Base-by-base conservation (phyloP, 2,113 vertebrate species). In the Argyrosomus japonicus region DNA sequence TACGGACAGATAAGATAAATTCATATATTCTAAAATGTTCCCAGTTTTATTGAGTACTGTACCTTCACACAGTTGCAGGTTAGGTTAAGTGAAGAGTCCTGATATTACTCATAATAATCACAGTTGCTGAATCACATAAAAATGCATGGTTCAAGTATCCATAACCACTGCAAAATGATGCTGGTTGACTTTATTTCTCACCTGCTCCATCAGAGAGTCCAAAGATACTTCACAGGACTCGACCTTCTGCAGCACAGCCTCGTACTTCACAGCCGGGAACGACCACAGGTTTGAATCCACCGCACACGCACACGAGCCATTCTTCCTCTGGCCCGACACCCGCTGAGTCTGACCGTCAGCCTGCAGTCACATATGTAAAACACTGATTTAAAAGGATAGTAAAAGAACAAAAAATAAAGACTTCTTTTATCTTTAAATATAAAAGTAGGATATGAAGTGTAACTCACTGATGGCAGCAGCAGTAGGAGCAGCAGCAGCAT, bases 261-360 rank as follows among this genome's bases (percentile, higher is more conserved):
- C 83, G n/a, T 91, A 96, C 63, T 68, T 77, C 36, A 25, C 15
- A 3, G 70, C 79, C 7, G 95, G 95, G 57, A 96, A 95, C 0
- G 60, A 68, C 94, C 94, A 95, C 56, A 51, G 2, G 8, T 29
- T 79, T 61, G 88, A 74, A 81, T 93, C 78, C 43, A 95, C 87
- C 12, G 68, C 32, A 50, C 95, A 96, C 36, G 76, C 65, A 58
- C 95, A 95, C 0, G 86, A 77, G 10, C 54, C 86, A 0, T 83
- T 1, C 17, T 36, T 64, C 60, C 18, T 82, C 45, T n/a, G 18
- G 13, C 95, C 93, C 0, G 1, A 4, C 12, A 94, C 65, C 1
- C 14, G 87, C 73, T 91, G 81, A 23, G 84, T 25, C 19, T 78
- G 21, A 23, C 63, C 36, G 1, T 63, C 67, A 15, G 0, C 83